These are phyloP conservation scores for Microchirus variegatus DNA, from an alignment of 2,797 vertebrate species.

Conservation along the genomic window DNA sequence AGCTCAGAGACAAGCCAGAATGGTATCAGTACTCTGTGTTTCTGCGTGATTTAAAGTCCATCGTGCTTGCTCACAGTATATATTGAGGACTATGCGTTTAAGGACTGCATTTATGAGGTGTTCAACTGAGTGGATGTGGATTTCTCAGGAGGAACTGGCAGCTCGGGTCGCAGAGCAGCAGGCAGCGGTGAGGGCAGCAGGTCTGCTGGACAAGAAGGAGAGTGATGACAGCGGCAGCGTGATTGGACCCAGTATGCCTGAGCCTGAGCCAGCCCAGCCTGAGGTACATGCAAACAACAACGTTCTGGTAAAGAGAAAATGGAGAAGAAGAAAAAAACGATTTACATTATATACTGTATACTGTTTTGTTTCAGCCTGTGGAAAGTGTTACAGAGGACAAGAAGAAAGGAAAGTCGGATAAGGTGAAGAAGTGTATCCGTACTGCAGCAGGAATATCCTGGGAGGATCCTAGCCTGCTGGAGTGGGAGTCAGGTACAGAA, in stretches of 20 bases:
- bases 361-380: slow-evolving; percentile 64
- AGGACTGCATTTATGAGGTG: too few relatives aligned
- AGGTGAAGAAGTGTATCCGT: slow-evolving; percentile 90
- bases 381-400: slow-evolving; percentile 87
- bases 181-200: slow-evolving; percentile 79
- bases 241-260: slow-evolving; percentile 85
- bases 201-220: slow-evolving; percentile 83
- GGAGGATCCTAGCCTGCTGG: slow-evolving; percentile 90
- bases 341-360: neutral
- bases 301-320: too few relatives aligned
- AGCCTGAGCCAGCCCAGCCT: slow-evolving; percentile 76
- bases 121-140: neutral
- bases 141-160: slow-evolving; percentile 85
- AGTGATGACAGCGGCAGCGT: slow-evolving; percentile 68
- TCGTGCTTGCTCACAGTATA: too few relatives aligned
- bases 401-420: slow-evolving; percentile 86
- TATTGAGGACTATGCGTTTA: too few relatives aligned
- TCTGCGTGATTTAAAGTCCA: too few relatives aligned
- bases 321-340: neutral
- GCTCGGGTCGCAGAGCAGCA: slow-evolving; percentile 83
- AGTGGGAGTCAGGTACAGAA: slow-evolving; percentile 89
- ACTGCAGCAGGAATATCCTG: slow-evolving; percentile 89
- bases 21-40: slow-evolving; percentile 60
- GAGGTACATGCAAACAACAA: slow-evolving; percentile 45
- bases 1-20: slow-evolving; percentile 78